Conservation (phyloP, 2,797 vertebrate genomes). For the Eulemur rubriventer region DNA sequence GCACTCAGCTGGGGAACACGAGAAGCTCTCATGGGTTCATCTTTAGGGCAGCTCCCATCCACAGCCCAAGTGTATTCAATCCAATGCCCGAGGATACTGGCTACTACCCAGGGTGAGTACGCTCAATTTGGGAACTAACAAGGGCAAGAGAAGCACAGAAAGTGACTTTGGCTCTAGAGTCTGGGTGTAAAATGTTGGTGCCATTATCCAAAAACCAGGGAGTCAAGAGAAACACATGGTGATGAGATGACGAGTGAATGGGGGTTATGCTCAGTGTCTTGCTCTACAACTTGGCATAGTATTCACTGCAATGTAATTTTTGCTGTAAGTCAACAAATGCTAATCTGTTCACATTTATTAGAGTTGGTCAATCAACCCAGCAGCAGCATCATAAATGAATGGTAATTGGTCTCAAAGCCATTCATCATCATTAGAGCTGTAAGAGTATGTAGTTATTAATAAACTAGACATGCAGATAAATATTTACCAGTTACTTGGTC, state of each 20-base stretch:
- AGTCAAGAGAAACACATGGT: background rate
- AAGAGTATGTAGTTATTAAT: background rate
- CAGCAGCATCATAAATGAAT: slow-evolving; percentile 8
- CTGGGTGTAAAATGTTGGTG: background rate
- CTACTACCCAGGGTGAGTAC: background rate
- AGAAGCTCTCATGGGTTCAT: accelerated
- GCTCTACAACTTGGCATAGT: background rate
- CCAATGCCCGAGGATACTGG: background rate
- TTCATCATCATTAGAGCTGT: background rate
- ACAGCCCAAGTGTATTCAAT: background rate
- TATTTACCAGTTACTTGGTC: background rate
- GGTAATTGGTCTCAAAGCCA: slow-evolving; percentile 22
- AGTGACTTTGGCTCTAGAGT: background rate
- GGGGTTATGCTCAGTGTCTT: background rate
- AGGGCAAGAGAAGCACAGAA: background rate
- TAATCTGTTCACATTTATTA: background rate
- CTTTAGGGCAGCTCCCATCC: background rate
- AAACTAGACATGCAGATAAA: slow-evolving; percentile 31
- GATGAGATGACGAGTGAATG: background rate
- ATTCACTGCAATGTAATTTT: background rate
- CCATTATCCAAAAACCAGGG: background rate
- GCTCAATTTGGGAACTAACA: background rate
- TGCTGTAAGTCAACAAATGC: background rate
- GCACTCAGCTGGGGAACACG: background rate
- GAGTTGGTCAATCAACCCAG: background rate